Conservation (phyloP, 2,888 invertebrate genomes). For the Amiota minor region DNA sequence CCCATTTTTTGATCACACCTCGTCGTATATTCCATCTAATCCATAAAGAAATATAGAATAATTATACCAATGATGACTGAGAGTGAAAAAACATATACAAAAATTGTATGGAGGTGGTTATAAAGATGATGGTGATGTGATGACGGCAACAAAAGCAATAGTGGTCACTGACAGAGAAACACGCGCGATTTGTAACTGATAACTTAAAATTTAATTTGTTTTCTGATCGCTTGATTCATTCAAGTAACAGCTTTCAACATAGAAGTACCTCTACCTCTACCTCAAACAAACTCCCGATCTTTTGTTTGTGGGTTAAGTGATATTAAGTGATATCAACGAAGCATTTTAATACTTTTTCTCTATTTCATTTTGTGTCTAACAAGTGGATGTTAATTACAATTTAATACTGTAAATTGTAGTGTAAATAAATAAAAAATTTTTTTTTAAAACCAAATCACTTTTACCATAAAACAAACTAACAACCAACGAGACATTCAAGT, state of each 20-base stretch:
- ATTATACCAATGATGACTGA: too few relatives aligned
- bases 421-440: not conserved
- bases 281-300: not conserved
- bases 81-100: too few relatives aligned
- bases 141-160: not conserved
- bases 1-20: too few relatives aligned
- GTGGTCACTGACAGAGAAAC: not conserved
- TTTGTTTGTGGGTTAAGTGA: not conserved
- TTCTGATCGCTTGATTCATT: not conserved
- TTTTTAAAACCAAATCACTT: too few relatives aligned
- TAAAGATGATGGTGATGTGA: not conserved
- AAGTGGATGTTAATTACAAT: not conserved
- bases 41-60: too few relatives aligned
- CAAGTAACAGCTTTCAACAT: not conserved
- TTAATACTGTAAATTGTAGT: not conserved
- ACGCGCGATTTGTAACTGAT: not conserved
- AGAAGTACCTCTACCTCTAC: not conserved
- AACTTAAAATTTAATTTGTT: not conserved
- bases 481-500: too few relatives aligned
- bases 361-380: not conserved
- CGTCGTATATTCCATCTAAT: too few relatives aligned
- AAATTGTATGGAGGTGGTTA: too few relatives aligned
- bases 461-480: too few relatives aligned
- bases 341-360: too few relatives aligned
- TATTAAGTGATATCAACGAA: not conserved